These are phyloP conservation scores for Onychorhynchus coronatus DNA, from an alignment of 2,113 vertebrate species.

Conservation along the genomic window DNA sequence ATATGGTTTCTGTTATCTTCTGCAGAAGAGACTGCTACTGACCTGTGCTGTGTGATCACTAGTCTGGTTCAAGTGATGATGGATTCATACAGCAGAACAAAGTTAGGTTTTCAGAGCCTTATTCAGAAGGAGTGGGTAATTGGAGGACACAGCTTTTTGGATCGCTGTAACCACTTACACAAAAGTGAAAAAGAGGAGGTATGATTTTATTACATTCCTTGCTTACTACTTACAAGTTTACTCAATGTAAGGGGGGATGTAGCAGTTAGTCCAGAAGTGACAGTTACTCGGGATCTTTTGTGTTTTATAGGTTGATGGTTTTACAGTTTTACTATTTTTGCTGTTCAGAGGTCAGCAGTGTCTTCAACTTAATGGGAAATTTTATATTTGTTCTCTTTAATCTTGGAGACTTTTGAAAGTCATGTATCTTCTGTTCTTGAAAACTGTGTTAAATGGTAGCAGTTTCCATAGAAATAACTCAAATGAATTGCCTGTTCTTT, in stretches of 20 bases:
- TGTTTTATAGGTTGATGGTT: not conserved
- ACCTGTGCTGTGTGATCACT: conserved; percentile 85
- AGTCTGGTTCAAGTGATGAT: conserved; percentile 89
- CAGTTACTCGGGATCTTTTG: not conserved
- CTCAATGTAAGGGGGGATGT: not conserved
- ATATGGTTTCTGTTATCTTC: not conserved
- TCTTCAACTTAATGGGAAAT: not conserved
- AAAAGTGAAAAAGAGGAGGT: conserved; percentile 85
- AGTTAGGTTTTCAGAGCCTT: conserved; percentile 84
- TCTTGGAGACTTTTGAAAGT: not conserved
- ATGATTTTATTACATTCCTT: not conserved
- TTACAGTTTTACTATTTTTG: not conserved
- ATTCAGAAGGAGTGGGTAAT: conserved; percentile 88
- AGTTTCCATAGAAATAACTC: not conserved
- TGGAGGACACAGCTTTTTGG: conserved; percentile 83
- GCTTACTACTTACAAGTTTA: not conserved
- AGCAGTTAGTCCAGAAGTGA: not conserved
- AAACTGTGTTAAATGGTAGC: not conserved
- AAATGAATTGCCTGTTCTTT: not conserved
- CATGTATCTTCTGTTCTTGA: rapidly evolving
- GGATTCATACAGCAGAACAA: conserved; percentile 84
- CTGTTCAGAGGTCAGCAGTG: not conserved
- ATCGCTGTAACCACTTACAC: conserved; percentile 85
- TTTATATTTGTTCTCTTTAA: not conserved
- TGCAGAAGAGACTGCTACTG: conserved; percentile 83